These are phyloP conservation scores for Scaptomyza hsui DNA, from an alignment of 1,140 invertebrate species.

Conservation along the genomic window DNA sequence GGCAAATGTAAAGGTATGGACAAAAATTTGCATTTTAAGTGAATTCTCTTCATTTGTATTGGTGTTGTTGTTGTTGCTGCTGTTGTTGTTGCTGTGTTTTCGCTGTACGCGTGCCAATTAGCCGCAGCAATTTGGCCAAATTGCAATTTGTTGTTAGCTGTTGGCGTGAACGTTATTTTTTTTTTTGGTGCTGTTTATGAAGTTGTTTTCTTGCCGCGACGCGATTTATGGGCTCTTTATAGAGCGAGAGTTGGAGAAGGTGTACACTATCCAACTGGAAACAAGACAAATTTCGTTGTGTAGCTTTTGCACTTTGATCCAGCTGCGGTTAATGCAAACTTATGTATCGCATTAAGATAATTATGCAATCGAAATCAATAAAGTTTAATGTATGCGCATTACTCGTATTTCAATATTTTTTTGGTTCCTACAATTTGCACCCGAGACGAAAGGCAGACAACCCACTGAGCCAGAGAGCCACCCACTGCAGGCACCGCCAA, in stretches of 20 bases:
- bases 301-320: conserved; percentile 29
- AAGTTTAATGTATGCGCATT: conserved; percentile 71
- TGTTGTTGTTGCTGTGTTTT: conserved; percentile 31
- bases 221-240: conserved; percentile 52
- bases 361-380: conserved; percentile 79
- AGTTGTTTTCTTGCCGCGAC: conserved; percentile 48
- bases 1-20: conserved; percentile 28
- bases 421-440: conserved; percentile 73
- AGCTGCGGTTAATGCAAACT: conserved; percentile 54
- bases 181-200: conserved; percentile 66
- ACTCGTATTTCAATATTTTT: conserved; percentile 72
- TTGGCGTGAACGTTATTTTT: conserved; percentile 49
- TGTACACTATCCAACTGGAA: background rate
- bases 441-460: conserved; percentile 40
- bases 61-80: conserved; percentile 43
- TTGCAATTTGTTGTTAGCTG: conserved; percentile 80
- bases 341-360: conserved; percentile 63
- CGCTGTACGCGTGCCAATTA: conserved; percentile 74
- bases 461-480: conserved; percentile 43
- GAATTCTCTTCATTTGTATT: conserved; percentile 80
- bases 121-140: conserved; percentile 78
- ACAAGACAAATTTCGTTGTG: conserved; percentile 12
- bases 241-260: conserved; percentile 5
- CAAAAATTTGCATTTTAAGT: conserved; percentile 80
- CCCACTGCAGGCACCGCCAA: conserved; percentile 50